phyloP scores from a whole-genome alignment of 2,888 invertebrate genomes.

The Congeria kusceri region DNA sequence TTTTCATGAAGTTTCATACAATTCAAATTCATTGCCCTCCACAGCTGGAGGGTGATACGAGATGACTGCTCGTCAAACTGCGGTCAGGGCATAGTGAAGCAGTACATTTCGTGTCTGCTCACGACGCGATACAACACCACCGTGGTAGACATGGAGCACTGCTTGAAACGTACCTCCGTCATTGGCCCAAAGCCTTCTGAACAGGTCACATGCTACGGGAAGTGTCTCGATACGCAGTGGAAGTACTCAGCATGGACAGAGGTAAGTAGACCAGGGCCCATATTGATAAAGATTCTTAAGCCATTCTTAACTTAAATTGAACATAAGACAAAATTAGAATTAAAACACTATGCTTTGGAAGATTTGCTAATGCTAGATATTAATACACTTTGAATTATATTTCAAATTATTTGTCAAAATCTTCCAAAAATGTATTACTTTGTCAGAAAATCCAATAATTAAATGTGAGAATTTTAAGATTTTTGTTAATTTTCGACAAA shows the following conservation, averaged over 20 bases:
- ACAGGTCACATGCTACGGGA: slow-evolving; percentile 88
- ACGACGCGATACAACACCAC: slow-evolving; percentile 61
- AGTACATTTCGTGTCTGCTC: slow-evolving; percentile 88
- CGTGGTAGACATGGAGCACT: slow-evolving; percentile 54
- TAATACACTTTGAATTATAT: too few species aligned
- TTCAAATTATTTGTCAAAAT: too few species aligned
- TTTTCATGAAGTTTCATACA: too few species aligned
- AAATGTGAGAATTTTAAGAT: too few species aligned
- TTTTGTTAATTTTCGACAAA: too few species aligned
- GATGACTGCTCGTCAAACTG: slow-evolving; percentile 91
- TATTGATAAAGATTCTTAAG: too few species aligned
- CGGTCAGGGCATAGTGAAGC: slow-evolving; percentile 89
- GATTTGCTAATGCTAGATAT: too few species aligned
- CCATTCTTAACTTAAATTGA: too few species aligned
- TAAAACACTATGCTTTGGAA: too few species aligned
- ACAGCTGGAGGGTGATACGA: slow-evolving; percentile 88
- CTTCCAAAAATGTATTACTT: too few species aligned
- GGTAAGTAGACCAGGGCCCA: slow-evolving; percentile 86
- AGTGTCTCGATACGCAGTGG: slow-evolving; percentile 90
- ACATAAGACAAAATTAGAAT: too few species aligned
- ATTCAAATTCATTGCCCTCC: slow-evolving; percentile 14
- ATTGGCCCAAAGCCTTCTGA: slow-evolving; percentile 86
- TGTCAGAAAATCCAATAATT: too few species aligned
- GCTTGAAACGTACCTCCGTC: slow-evolving; percentile 82
- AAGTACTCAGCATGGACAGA: slow-evolving; percentile 90